phyloP scores from a whole-genome alignment of 2,113 vertebrate genomes.

The Vulpes vulpes region DNA sequence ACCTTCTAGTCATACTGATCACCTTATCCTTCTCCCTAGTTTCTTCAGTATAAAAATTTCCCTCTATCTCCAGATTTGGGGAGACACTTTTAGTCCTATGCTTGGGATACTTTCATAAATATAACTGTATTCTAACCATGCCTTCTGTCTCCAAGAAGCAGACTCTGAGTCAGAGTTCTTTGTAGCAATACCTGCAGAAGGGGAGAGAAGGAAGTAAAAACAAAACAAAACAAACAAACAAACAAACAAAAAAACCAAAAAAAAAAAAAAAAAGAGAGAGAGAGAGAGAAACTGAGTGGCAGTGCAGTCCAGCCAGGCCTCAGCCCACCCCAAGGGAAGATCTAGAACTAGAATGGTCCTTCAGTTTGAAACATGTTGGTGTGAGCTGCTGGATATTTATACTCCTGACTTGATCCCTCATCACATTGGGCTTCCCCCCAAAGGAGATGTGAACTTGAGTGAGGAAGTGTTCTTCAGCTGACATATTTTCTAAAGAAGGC shows the following conservation, averaged over 20 bases:
- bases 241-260: too few relatives aligned
- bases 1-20: not conserved
- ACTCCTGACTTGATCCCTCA: not conserved
- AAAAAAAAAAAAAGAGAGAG: too few relatives aligned
- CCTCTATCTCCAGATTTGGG: not conserved
- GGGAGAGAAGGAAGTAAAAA: not conserved
- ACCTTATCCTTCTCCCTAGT: not conserved
- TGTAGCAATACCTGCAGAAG: not conserved
- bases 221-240: too few relatives aligned
- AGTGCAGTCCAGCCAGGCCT: not conserved
- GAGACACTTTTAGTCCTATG: not conserved
- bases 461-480: not conserved
- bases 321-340: too few relatives aligned
- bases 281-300: not conserved
- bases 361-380: not conserved
- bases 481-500: not conserved
- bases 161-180: not conserved
- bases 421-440: not conserved
- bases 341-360: not conserved
- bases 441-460: not conserved
- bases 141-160: not conserved
- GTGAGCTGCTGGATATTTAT: not conserved
- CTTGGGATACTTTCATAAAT: not conserved
- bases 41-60: not conserved
- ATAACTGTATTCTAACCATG: not conserved